phyloP scores from a whole-genome alignment of 1,140 invertebrate species.

The Meloidogyne floridensis region DNA sequence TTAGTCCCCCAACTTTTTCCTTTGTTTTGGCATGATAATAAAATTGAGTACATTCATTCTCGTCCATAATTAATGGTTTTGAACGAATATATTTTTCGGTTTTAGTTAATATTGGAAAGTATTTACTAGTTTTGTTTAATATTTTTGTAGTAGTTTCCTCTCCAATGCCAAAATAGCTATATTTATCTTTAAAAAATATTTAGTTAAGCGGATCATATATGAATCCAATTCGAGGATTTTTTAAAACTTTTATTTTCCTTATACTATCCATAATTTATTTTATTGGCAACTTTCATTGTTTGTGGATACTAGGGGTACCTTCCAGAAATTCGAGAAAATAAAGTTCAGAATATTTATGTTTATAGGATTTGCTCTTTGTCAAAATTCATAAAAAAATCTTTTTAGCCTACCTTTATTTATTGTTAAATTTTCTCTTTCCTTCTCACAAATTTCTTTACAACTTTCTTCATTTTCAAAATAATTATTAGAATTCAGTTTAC shows the following conservation, averaged over 20 bases:
- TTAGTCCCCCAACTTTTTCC: slow-evolving; percentile 41
- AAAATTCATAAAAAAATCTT: not conserved
- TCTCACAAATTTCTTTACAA: slow-evolving; percentile 28
- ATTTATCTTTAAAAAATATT: slow-evolving; percentile 31
- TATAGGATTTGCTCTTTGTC: too few relatives aligned
- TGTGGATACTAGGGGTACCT: too few relatives aligned
- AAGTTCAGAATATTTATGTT: too few relatives aligned
- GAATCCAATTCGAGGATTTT: too few relatives aligned
- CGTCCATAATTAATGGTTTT: slow-evolving; percentile 38
- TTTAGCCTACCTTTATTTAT: not conserved
- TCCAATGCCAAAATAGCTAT: slow-evolving; percentile 11
- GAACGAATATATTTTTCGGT: slow-evolving; percentile 47
- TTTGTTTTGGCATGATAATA: slow-evolving; percentile 41
- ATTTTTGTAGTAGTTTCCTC: not conserved
- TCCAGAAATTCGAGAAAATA: too few relatives aligned
- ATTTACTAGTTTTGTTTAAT: not conserved
- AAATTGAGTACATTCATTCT: slow-evolving; percentile 42
- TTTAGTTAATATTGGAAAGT: not conserved
- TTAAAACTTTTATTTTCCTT: too few relatives aligned
- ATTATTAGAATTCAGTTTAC: slow-evolving; percentile 14
- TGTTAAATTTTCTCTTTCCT: not conserved
- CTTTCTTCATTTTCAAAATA: slow-evolving; percentile 19
- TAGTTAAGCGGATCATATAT: not conserved
- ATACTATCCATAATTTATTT: too few relatives aligned
- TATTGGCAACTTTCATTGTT: too few relatives aligned